Base-by-base conservation (phyloP, 2,113 vertebrate genomes). In the Rhadina sibilatrix region DNA sequence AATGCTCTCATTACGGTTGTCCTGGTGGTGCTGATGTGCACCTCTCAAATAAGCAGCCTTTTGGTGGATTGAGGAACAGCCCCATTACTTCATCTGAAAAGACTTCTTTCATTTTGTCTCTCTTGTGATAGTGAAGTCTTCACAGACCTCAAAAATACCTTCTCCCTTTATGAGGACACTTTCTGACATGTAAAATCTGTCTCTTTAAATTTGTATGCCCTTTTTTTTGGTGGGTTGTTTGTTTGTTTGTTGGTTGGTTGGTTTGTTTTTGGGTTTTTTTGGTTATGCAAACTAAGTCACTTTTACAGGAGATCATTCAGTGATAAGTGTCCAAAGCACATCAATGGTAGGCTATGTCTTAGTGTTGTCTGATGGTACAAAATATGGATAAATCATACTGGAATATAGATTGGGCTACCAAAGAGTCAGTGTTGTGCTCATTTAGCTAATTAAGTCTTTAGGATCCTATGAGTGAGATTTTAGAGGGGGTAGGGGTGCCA, bases 391-490 rank as follows among this genome's bases (percentile, higher is more conserved):
- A 91, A 92, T 91, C 87, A 63, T 28, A 23, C 37, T 46, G 54
- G 64, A 65, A 46, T 72, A 82, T 71, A 90, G 91, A 85, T 28
- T 56, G 68, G 59, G 61, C 92, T 78, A 75, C 63, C 46, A 75
- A 85, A 70, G 19, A 44, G 81, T 84, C 81, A 37, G 37, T 24
- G 5, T 69, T 70, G 42, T 56, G 72, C 35, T 83, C 46, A 12
- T 80, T 83, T 86, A 92, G 64, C 38, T 88, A 31, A 68, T 86
- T 71, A 74, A 70, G 78, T 78, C 87, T 93, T 94, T 54, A 84
- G 53, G 68, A 50, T 86, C 50, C 75, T 92, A 88, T 50, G 57
- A 91, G 83, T 94, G 89, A 83, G 68, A 56, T 97, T 93, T 96
- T 66, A 53, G 40, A 86, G 35, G 64, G 42, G 7, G 5, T 40